Percentiles rank a stretch among this genome's conserved stretches.
Conservation (phyloP, 2,797 vertebrate species). For the Coregonus sp. region DNA sequence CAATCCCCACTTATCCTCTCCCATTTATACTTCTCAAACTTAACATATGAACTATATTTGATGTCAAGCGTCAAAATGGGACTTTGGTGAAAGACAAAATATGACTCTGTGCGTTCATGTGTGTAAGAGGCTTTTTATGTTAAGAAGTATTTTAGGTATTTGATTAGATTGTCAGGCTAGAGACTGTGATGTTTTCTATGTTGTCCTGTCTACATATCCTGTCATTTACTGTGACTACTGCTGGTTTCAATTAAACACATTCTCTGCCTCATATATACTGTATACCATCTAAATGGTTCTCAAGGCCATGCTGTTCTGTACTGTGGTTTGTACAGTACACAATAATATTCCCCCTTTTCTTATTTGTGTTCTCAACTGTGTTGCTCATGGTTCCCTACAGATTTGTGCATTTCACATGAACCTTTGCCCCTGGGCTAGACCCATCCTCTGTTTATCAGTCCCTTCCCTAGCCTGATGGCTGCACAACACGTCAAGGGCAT, state of each 20-base stretch:
- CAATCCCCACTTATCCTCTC: slow-evolving; percentile 69
- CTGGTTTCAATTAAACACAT: slow-evolving; percentile 39
- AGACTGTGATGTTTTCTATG: slow-evolving; percentile 5
- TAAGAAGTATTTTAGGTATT: slow-evolving; percentile 15
- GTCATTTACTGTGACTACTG: slow-evolving; percentile 39
- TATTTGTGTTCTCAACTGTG: slow-evolving; percentile 37
- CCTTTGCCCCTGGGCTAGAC: slow-evolving; percentile 52
- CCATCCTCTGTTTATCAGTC: slow-evolving; percentile 47
- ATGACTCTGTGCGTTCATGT: slow-evolving; percentile 45
- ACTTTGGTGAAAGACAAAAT: slow-evolving; percentile 48
- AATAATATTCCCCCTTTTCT: slow-evolving; percentile 21
- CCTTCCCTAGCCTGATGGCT: slow-evolving; percentile 46
- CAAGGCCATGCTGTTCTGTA: background rate
- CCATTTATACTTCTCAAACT: slow-evolving; percentile 54
- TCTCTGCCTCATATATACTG: slow-evolving; percentile 1
- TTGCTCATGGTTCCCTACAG: slow-evolving; percentile 44
- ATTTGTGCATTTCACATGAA: slow-evolving; percentile 57
- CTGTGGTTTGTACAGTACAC: background rate
- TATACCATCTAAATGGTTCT: slow-evolving; percentile 20
- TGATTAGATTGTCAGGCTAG: slow-evolving; percentile 40
- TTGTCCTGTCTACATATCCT: slow-evolving; percentile 23
- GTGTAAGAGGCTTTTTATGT: slow-evolving; percentile 60
- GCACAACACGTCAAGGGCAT: slow-evolving; percentile 61
- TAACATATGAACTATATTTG: slow-evolving; percentile 60
- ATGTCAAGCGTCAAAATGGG: slow-evolving; percentile 47